Percentiles rank a stretch among this genome's conserved stretches.
Conservation (phyloP, 2,888 invertebrate genomes). For the Folsomia manolachei region DNA sequence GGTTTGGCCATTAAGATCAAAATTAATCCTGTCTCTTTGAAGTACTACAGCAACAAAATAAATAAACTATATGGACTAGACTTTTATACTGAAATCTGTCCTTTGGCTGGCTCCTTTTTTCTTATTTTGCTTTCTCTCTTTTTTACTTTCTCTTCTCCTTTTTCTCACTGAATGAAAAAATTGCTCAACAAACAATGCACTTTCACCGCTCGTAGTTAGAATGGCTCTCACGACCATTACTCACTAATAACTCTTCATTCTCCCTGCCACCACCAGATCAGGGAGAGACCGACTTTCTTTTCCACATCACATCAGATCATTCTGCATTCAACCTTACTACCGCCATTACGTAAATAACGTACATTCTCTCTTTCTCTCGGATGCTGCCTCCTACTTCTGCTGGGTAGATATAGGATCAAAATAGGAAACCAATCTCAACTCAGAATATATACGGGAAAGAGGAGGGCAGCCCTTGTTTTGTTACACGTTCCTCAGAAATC, state of each 20-base stretch:
- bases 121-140: not conserved
- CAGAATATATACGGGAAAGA: too few relatives aligned
- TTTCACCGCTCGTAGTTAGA: not conserved
- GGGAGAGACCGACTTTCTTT: not conserved
- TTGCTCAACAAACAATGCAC: not conserved
- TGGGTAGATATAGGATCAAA: too few relatives aligned
- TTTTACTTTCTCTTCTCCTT: not conserved
- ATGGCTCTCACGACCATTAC: too few relatives aligned
- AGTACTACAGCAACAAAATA: not conserved
- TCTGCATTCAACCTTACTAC: not conserved
- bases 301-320: not conserved
- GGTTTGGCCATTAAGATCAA: not conserved
- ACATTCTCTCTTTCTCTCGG: not conserved
- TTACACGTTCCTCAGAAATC: not conserved
- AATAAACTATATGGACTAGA: too few relatives aligned
- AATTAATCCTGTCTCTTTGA: slow-evolving; percentile 4
- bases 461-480: too few relatives aligned
- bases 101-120: not conserved
- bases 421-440: too few relatives aligned
- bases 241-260: not conserved
- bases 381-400: too few relatives aligned
- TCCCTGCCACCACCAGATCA: not conserved
- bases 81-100: too few relatives aligned
- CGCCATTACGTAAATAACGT: not conserved
- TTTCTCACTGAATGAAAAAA: not conserved